A percentile compares a stretch with the other conserved stretches of the same genome.
These are phyloP conservation scores for Drosophila aff. DNA, from an alignment of 1,140 invertebrate species.

Conservation along the genomic window DNA sequence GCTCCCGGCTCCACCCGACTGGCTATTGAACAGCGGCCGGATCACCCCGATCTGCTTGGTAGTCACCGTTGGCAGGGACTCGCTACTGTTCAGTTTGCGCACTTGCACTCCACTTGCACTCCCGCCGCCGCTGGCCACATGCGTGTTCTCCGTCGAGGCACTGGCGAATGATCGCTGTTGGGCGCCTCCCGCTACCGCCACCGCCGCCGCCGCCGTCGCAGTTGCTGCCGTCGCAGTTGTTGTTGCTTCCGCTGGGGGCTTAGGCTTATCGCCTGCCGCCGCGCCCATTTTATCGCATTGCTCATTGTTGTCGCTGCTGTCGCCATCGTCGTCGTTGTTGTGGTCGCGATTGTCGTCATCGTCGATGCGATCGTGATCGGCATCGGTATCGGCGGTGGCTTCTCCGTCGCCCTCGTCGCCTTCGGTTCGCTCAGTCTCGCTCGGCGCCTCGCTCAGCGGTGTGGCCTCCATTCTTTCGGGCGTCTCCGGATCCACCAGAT, in stretches of 20 bases:
- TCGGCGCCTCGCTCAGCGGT: slow-evolving; percentile 43
- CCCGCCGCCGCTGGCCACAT: slow-evolving; percentile 61
- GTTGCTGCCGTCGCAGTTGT: not conserved
- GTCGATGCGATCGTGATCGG: slow-evolving; percentile 22
- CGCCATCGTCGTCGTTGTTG: slow-evolving; percentile 17
- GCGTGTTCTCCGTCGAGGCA: slow-evolving; percentile 70
- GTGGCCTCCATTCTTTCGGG: slow-evolving; percentile 6
- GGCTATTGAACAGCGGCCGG: slow-evolving; percentile 63
- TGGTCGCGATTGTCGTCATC: slow-evolving; percentile 18
- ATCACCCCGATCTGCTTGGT: slow-evolving; percentile 81
- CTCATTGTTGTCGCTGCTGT: slow-evolving; percentile 39
- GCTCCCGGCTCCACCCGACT: slow-evolving; percentile 29
- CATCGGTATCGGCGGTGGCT: slow-evolving; percentile 11
- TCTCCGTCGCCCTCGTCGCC: slow-evolving; percentile 30
- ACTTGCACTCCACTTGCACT: slow-evolving; percentile 40
- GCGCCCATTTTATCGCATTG: slow-evolving; percentile 77
- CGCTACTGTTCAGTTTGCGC: slow-evolving; percentile 68
- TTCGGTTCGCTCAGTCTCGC: slow-evolving; percentile 37
- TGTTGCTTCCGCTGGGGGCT: slow-evolving; percentile 80
- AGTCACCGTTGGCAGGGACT: slow-evolving; percentile 87
- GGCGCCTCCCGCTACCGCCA: slow-evolving; percentile 49
- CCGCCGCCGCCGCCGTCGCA: slow-evolving; percentile 1
- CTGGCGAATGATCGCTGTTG: slow-evolving; percentile 68
- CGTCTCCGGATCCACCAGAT: slow-evolving; percentile 35
- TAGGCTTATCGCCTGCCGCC: slow-evolving; percentile 88